phyloP scores from a whole-genome alignment of 30 jellyfish, hydroid and myxozoan species.

The Nemopilema nomurai region DNA sequence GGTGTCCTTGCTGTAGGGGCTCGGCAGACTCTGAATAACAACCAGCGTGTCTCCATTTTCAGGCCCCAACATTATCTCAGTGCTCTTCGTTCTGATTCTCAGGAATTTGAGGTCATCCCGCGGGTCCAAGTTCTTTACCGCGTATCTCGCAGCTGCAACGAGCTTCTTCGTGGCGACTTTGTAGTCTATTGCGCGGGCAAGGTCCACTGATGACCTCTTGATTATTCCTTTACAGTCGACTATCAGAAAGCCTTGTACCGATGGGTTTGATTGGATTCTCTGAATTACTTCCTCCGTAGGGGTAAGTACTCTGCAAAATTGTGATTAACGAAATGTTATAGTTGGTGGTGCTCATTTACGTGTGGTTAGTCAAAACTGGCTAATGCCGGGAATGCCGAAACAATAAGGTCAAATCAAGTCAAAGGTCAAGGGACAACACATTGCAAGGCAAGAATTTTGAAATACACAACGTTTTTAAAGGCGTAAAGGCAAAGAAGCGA shows the following conservation, averaged over 20 bases:
- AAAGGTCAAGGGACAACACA: too few species aligned
- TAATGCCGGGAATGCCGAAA: too few species aligned
- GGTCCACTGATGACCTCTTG: slow-evolving; percentile 63
- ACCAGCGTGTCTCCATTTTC: slow-evolving; percentile 64
- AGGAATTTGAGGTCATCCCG: slow-evolving; percentile 66
- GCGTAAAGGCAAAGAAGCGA: too few species aligned
- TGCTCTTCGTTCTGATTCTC: slow-evolving; percentile 63
- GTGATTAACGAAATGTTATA: neutral
- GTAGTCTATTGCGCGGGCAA: slow-evolving; percentile 59
- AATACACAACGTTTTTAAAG: too few species aligned
- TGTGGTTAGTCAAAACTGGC: too few species aligned
- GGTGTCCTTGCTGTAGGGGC: slow-evolving; percentile 22
- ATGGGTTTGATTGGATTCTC: slow-evolving; percentile 56
- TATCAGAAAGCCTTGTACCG: slow-evolving; percentile 73
- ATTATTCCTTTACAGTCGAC: slow-evolving; percentile 68
- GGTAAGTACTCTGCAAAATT: slow-evolving; percentile 36
- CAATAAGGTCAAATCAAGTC: too few species aligned
- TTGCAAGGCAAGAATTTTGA: too few species aligned
- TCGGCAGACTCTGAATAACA: slow-evolving; percentile 63
- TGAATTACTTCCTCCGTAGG: slow-evolving; percentile 69
- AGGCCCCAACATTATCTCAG: slow-evolving; percentile 77
- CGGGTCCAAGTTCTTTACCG: slow-evolving; percentile 79
- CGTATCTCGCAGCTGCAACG: slow-evolving; percentile 63
- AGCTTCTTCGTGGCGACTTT: slow-evolving; percentile 68
- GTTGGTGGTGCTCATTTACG: neutral